A percentile compares a stretch with the other conserved stretches of the same genome.
Evolutionary conservation across 2,888 invertebrate species (phyloP).

Genomic region (Sesia bembeciformis): DNA sequence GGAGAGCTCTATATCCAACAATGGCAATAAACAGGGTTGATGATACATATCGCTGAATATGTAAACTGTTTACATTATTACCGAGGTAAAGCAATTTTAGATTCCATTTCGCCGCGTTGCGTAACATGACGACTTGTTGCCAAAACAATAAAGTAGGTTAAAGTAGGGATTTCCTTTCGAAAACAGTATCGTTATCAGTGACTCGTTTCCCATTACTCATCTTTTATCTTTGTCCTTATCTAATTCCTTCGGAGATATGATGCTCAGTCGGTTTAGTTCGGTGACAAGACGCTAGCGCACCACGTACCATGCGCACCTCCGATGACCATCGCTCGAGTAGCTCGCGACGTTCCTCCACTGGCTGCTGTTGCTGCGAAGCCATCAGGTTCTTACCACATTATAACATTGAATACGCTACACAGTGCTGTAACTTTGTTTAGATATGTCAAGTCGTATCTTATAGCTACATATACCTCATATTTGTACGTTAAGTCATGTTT

Average conservation of each 20-base stretch:
- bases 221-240: conserved; percentile 48
- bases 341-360: not conserved
- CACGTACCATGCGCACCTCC: not conserved
- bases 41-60: too few relatives aligned
- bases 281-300: not conserved
- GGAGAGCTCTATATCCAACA: too few relatives aligned
- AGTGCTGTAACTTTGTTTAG: too few relatives aligned
- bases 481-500: too few relatives aligned
- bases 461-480: too few relatives aligned
- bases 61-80: too few relatives aligned
- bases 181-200: conserved; percentile 20
- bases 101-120: too few relatives aligned
- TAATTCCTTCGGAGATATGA: conserved; percentile 21
- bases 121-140: not conserved
- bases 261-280: not conserved
- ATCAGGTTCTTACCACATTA: not conserved
- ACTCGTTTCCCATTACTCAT: conserved; percentile 39
- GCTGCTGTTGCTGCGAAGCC: not conserved
- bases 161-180: conserved; percentile 13
- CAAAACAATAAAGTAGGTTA: conserved; percentile 1
- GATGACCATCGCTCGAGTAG: not conserved
- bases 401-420: too few relatives aligned
- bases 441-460: too few relatives aligned
- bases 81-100: too few relatives aligned
- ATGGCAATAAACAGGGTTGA: too few relatives aligned